These are phyloP conservation scores for Cecropterus lyciades DNA, from an alignment of 1,140 invertebrate genomes.

Conservation along the genomic window DNA sequence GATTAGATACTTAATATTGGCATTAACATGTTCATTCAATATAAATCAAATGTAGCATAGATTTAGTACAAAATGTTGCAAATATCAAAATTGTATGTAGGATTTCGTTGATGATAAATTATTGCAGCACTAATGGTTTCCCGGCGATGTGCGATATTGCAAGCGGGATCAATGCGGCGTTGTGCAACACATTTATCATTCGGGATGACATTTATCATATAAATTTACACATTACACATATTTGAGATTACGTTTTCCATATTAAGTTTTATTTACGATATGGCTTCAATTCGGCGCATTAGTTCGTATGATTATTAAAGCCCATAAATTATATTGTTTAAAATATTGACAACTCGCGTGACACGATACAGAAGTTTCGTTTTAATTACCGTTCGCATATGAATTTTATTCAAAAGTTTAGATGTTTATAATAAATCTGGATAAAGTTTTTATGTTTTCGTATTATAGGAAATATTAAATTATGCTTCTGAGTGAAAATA, in stretches of 20 bases:
- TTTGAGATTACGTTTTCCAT: background rate
- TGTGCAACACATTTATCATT: background rate
- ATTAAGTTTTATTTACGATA: background rate
- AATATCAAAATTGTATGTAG: background rate
- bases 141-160: slow-evolving; percentile 16
- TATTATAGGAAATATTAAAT: too few species aligned
- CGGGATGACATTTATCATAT: background rate
- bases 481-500: too few species aligned
- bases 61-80: background rate
- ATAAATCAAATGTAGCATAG: background rate
- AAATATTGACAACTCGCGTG: too few species aligned
- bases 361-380: too few species aligned
- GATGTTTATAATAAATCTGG: too few species aligned
- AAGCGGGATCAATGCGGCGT: slow-evolving; percentile 12
- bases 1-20: background rate
- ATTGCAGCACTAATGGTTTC: slow-evolving; percentile 8
- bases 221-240: background rate
- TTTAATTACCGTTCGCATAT: too few species aligned
- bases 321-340: too few species aligned
- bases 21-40: slow-evolving; percentile 2
- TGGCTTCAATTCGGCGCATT: too few species aligned
- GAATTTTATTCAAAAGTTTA: too few species aligned
- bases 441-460: too few species aligned
- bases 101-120: slow-evolving; percentile 15
- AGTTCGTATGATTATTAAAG: too few species aligned